Base-by-base conservation (phyloP, 1,140 invertebrate genomes). In the Ephestia elutella region DNA sequence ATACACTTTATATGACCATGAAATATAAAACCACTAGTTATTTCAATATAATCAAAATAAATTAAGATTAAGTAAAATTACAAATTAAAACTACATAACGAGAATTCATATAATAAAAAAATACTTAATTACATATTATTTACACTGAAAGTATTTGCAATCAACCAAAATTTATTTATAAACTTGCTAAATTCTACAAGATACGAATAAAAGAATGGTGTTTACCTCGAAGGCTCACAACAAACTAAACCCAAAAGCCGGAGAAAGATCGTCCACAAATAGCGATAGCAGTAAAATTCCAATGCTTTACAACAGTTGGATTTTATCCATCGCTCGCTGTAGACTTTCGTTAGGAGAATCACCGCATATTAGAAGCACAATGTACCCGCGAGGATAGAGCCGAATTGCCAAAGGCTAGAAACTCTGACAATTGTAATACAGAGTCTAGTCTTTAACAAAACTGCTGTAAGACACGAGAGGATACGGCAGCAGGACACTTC, bases 241-340 rank as follows among this genome's bases (percentile, higher is more conserved):
- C 38, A 35, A 59, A 53, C 63, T 56, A 49, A 61, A 59, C 50
- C 32, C 56, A 73, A 66, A 64, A 74, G 65, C 49, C 65, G 72
- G 59, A 63, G 67, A 61, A 74, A 82, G 78, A 80, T 75, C 68
- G 76, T 80, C 82, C 76, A 80, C 84, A 87, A 80, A 82, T 75
- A 82, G 70, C 70, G 80, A 87, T 86, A 76, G 78, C 70, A 72
- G 50, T 75, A 78, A 84, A 85, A 84, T 77, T 76, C 82, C 82
- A 86, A 80, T 79, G 73, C 68, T 71, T 54, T 56, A 60, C 54
- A 75, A 84, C 82, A 87, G 70, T 83, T 86, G 82, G 76, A 83
- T 78, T 80, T 77, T 78, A 79, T 73, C 84, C 82, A 87, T 82
- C 81, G 69, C 75, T 75, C 76, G 66, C 69, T 84, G 80, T 73